Evolutionary conservation across 2,113 vertebrate species (phyloP).

Genomic region (Ceyx cyanopectus): DNA sequence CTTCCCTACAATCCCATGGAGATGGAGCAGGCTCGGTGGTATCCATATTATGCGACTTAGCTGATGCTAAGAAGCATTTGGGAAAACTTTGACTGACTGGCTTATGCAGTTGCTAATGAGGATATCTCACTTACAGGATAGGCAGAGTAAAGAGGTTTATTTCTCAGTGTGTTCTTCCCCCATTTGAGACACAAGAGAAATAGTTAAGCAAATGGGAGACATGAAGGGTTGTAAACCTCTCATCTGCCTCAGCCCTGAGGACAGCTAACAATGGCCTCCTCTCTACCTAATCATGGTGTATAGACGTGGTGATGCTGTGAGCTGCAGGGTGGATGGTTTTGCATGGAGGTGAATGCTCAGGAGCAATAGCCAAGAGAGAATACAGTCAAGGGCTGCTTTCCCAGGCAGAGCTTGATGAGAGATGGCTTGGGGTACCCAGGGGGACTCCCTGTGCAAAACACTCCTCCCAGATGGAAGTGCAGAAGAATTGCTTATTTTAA

Average conservation of each 20-base stretch:
- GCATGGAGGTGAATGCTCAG: neutral
- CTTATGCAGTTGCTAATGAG: conserved; percentile 66
- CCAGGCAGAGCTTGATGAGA: neutral
- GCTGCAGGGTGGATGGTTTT: neutral
- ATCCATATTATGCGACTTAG: conserved; percentile 71
- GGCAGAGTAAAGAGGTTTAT: conserved; percentile 52
- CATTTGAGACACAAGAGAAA: neutral
- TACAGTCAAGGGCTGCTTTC: neutral
- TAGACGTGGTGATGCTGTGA: neutral
- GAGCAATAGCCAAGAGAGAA: neutral
- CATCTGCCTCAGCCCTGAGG: neutral
- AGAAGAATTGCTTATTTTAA: neutral
- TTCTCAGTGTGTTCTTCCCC: conserved; percentile 14
- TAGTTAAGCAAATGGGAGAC: neutral
- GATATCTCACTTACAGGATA: conserved; percentile 59
- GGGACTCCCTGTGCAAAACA: neutral
- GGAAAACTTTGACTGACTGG: conserved; percentile 70
- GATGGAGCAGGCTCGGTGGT: conserved; percentile 24
- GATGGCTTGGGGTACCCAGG: neutral
- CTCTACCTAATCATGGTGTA: neutral
- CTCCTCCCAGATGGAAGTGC: neutral
- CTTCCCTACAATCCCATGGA: conserved; percentile 53
- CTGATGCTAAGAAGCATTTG: conserved; percentile 71
- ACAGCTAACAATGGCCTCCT: neutral
- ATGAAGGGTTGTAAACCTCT: neutral